phyloP scores from a whole-genome alignment of 2,888 invertebrate species.

The Deilephila elpenor region DNA sequence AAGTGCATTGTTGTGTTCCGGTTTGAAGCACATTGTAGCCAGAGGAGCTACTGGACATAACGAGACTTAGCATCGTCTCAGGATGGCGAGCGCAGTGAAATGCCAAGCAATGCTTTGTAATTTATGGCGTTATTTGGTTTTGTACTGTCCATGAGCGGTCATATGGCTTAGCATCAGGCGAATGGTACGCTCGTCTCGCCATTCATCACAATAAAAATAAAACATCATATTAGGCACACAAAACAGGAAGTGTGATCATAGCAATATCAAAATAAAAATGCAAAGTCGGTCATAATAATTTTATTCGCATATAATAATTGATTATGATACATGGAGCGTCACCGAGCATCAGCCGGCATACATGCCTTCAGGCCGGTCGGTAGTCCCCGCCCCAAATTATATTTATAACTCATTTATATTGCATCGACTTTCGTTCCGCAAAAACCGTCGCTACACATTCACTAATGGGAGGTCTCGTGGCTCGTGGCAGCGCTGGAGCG shows the following conservation, averaged over 20 bases:
- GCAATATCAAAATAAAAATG: conserved; percentile 42
- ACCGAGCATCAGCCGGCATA: conserved; percentile 63
- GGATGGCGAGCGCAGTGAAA: too few species aligned
- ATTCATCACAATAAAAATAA: too few species aligned
- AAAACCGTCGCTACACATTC: conserved; percentile 77
- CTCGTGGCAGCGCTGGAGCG: conserved; percentile 68
- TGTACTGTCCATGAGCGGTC: too few species aligned
- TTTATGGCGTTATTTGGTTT: too few species aligned
- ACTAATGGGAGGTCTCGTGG: conserved; percentile 82
- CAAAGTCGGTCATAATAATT: conserved; percentile 77
- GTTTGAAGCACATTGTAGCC: too few species aligned
- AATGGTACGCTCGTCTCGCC: too few species aligned
- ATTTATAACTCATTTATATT: conserved; percentile 79
- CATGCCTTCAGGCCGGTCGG: conserved; percentile 58
- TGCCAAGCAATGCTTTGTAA: too few species aligned
- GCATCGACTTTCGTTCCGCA: conserved; percentile 77
- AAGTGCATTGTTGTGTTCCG: too few species aligned
- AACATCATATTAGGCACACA: too few species aligned
- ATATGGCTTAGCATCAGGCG: too few species aligned
- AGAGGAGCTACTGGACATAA: too few species aligned
- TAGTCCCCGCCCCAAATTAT: conserved; percentile 74
- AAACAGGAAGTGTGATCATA: neutral
- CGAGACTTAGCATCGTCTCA: too few species aligned
- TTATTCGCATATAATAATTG: conserved; percentile 84
- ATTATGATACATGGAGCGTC: conserved; percentile 83